Conservation (phyloP, 2,113 vertebrate species). For the Pongo pygmaeus region DNA sequence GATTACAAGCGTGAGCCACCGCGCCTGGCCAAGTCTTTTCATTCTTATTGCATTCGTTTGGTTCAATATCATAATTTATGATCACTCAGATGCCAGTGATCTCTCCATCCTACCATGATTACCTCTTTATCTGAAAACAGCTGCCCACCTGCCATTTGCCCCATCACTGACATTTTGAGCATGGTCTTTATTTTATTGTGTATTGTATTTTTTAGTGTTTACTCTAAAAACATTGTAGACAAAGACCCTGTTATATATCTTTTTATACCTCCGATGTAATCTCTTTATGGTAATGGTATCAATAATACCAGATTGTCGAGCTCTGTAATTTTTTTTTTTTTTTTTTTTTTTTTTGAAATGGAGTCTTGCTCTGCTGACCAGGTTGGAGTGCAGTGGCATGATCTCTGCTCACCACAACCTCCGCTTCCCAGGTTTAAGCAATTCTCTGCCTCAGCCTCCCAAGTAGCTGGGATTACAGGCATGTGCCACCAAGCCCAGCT, state of each 20-base stretch:
- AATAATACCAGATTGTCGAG: neutral
- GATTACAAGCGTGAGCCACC: too few species aligned
- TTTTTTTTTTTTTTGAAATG: too few species aligned
- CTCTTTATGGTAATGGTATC: neutral
- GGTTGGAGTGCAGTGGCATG: too few species aligned
- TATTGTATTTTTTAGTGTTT: neutral
- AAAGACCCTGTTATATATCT: neutral
- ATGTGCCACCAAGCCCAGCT: too few species aligned
- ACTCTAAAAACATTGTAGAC: conserved; percentile 10
- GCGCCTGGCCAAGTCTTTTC: neutral
- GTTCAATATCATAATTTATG: neutral
- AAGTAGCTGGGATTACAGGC: too few species aligned
- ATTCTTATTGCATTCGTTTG: neutral
- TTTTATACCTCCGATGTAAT: neutral
- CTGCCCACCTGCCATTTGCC: neutral
- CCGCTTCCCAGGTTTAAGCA: too few species aligned
- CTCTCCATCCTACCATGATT: neutral
- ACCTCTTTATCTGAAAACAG: neutral
- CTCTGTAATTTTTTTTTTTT: neutral
- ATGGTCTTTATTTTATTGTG: neutral
- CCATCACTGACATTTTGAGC: neutral
- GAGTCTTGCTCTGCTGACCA: too few species aligned
- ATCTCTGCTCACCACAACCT: too few species aligned
- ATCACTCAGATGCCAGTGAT: neutral
- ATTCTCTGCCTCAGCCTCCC: too few species aligned